Evolutionary conservation across 2,797 vertebrate genomes (phyloP).

Genomic region (Phoebastria nigripes): DNA sequence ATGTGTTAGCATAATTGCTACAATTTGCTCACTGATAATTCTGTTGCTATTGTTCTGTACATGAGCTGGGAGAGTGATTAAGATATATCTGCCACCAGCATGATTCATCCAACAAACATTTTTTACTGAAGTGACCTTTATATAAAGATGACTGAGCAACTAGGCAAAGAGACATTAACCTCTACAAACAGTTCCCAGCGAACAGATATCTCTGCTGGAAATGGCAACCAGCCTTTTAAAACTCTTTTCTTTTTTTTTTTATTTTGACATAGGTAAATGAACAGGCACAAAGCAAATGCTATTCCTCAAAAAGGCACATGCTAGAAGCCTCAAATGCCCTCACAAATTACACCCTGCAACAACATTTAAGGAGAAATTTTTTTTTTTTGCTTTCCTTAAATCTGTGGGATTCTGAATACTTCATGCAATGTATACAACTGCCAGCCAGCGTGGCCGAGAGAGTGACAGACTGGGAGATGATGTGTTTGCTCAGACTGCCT

Average conservation of each 20-base stretch:
- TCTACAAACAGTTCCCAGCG: conserved; percentile 67
- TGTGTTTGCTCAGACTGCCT: background rate
- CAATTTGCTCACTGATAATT: conserved; percentile 69
- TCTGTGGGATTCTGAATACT: background rate
- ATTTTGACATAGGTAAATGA: conserved; percentile 16
- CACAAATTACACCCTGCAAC: background rate
- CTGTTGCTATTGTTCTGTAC: conserved; percentile 55
- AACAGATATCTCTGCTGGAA: conserved; percentile 48
- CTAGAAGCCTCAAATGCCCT: conserved; percentile 43
- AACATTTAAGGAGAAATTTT: background rate
- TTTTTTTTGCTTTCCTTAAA: background rate
- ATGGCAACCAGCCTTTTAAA: conserved; percentile 28
- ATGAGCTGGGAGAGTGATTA: conserved; percentile 54
- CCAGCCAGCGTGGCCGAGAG: background rate
- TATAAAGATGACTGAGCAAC: conserved; percentile 48
- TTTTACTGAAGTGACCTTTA: conserved; percentile 65
- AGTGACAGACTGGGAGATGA: background rate
- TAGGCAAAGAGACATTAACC: conserved; percentile 61
- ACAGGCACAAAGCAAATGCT: conserved; percentile 19
- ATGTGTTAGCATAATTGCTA: conserved; percentile 65
- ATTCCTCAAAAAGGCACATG: background rate
- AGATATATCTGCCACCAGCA: conserved; percentile 52
- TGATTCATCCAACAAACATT: conserved; percentile 67
- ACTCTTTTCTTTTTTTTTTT: background rate
- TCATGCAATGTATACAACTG: background rate